Evolutionary conservation across 23 tunicate genomes (phyloP).

Genomic region (Ascidia mentula): DNA sequence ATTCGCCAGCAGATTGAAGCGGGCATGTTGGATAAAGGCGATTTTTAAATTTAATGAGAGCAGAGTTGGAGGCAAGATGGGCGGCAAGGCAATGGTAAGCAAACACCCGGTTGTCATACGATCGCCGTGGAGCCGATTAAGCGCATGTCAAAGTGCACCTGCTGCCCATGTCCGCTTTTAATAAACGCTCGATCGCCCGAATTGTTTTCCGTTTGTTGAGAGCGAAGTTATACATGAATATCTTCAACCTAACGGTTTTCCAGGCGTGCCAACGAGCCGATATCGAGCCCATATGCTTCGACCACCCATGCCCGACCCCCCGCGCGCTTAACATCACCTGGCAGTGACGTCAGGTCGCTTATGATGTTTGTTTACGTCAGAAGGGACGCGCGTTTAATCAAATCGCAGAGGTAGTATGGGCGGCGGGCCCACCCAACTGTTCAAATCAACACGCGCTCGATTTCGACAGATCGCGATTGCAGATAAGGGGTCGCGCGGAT

Average conservation of each 20-base stretch:
- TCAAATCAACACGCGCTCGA: not conserved
- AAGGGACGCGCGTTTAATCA: constrained; percentile 1
- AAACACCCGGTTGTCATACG: not conserved
- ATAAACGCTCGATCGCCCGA: not conserved
- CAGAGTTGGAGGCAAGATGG: too few relatives aligned
- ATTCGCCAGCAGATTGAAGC: too few relatives aligned
- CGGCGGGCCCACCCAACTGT: not conserved
- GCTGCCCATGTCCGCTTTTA: not conserved
- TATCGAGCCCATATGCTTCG: not conserved
- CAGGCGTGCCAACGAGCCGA: not conserved
- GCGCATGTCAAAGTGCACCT: constrained; percentile 4
- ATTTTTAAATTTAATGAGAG: too few relatives aligned
- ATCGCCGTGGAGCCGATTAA: not conserved
- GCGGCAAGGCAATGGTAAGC: too few relatives aligned
- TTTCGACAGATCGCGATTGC: not conserved
- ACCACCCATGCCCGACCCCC: constrained; percentile 8
- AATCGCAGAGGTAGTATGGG: not conserved
- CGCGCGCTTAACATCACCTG: not conserved
- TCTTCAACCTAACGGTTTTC: too few relatives aligned
- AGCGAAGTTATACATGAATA: not conserved
- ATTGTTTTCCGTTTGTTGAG: not conserved
- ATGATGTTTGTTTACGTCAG: constrained; percentile 9
- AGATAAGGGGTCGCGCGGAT: not conserved
- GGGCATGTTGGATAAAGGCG: too few relatives aligned
- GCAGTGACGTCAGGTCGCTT: not conserved